phyloP scores from a whole-genome alignment of 92 coral and sea anemone genomes.

The Zoanthus sociatus region DNA sequence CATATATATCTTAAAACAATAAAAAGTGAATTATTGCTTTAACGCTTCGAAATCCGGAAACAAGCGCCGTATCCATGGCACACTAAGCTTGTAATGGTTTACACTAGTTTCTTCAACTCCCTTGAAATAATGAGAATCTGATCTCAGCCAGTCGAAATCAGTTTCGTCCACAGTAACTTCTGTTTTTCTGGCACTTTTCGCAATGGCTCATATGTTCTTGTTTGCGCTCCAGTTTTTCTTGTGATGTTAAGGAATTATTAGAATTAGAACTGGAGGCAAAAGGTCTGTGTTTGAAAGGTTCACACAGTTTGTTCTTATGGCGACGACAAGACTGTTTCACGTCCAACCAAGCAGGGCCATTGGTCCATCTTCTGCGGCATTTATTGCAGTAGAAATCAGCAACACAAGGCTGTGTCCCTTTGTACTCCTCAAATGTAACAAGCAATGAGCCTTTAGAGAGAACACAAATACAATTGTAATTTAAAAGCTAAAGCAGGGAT shows the following conservation, averaged over 20 bases:
- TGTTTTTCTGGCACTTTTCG: constrained; percentile 45
- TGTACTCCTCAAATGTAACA: constrained; percentile 54
- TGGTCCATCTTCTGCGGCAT: constrained; percentile 61
- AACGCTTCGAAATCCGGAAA: too few species aligned
- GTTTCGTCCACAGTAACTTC: constrained; percentile 48
- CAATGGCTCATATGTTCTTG: constrained; percentile 48
- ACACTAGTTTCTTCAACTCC: too few species aligned
- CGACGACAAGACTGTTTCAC: constrained; percentile 43
- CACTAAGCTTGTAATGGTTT: too few species aligned
- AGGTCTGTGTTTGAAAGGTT: constrained; percentile 51
- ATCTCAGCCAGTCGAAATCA: too few species aligned
- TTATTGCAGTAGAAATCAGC: constrained; percentile 58
- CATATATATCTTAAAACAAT: too few species aligned
- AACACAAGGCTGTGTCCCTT: constrained; percentile 63
- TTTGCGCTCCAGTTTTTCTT: background rate
- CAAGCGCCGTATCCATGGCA: too few species aligned
- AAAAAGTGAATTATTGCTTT: too few species aligned
- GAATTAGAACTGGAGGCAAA: background rate
- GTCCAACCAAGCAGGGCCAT: constrained; percentile 55
- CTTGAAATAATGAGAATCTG: too few species aligned
- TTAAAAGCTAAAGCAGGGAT: too few species aligned
- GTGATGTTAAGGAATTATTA: background rate
- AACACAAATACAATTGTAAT: background rate
- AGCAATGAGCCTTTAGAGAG: constrained; percentile 53
- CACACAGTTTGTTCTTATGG: background rate